These are phyloP conservation scores for Hirtodrosophila histrioides DNA, from an alignment of 2,888 invertebrate species.

Conservation along the genomic window DNA sequence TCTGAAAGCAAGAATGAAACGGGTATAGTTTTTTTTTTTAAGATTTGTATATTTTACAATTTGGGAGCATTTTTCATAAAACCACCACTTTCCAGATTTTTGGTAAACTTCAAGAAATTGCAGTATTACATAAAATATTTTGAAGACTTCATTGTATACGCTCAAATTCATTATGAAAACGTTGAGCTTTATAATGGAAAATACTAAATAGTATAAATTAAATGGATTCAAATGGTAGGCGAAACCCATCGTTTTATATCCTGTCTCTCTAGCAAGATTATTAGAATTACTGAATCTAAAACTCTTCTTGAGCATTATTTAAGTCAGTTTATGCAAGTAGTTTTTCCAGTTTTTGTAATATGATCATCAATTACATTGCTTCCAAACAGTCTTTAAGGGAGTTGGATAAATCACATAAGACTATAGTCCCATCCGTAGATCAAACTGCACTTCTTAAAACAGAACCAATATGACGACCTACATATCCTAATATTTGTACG, in stretches of 20 bases:
- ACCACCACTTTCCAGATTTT: constrained; percentile 37
- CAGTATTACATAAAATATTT: constrained; percentile 49
- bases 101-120: constrained; percentile 38
- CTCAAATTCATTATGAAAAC: constrained; percentile 48
- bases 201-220: constrained; percentile 51
- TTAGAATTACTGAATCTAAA: constrained; percentile 31
- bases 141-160: constrained; percentile 59
- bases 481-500: constrained; percentile 57
- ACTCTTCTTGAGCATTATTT: constrained; percentile 43
- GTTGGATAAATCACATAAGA: constrained; percentile 41
- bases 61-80: constrained; percentile 40
- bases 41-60: constrained; percentile 67
- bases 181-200: constrained; percentile 64
- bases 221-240: constrained; percentile 51
- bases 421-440: constrained; percentile 30
- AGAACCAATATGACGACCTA: constrained; percentile 56
- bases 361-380: constrained; percentile 42
- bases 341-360: constrained; percentile 34
- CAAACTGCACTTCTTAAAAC: constrained; percentile 40
- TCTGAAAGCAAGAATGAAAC: constrained; percentile 46
- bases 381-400: constrained; percentile 44
- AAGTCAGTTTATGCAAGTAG: constrained; percentile 43
- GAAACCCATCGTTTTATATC: constrained; percentile 57
- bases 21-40: constrained; percentile 69
- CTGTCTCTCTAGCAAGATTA: constrained; percentile 43